These are phyloP conservation scores for Catagonus wagneri DNA, from an alignment of 2,113 vertebrate genomes.

Conservation along the genomic window DNA sequence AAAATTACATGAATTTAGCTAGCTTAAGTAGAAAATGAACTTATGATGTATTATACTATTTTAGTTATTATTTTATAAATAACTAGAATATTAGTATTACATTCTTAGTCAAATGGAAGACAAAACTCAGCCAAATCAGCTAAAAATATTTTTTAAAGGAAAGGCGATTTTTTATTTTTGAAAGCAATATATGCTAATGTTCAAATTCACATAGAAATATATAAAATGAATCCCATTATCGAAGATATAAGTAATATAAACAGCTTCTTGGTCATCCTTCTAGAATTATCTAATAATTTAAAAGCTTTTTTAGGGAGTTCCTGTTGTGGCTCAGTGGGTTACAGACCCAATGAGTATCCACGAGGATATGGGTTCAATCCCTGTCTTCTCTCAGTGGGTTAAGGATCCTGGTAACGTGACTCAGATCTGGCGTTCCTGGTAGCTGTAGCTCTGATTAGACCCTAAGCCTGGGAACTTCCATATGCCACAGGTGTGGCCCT, in stretches of 20 bases:
- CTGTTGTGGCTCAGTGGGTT: no score
- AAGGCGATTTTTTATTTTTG: conserved; percentile 46
- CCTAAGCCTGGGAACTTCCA: no score
- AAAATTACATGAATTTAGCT: neutral
- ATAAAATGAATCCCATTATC: neutral
- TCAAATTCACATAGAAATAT: conserved; percentile 34
- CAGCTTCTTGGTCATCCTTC: neutral
- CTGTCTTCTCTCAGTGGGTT: no score
- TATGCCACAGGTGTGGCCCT: no score
- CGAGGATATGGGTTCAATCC: no score
- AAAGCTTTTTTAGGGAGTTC: neutral
- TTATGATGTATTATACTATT: neutral
- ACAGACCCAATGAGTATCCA: no score
- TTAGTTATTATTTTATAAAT: conserved; percentile 42
- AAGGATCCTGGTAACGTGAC: no score
- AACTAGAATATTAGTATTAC: conserved; percentile 13
- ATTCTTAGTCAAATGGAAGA: neutral
- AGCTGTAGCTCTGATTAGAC: no score
- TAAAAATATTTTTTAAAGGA: neutral
- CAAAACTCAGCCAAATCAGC: neutral
- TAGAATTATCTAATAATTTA: conserved; percentile 21
- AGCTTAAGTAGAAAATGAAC: conserved; percentile 9
- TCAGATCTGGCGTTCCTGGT: no score
- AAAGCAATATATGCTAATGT: neutral
- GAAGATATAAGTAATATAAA: conserved; percentile 33